A percentile compares a stretch with the other conserved stretches of the same genome.
Evolutionary conservation across 2,888 invertebrate species (phyloP).

Genomic region (Cryptocephalus primarius): DNA sequence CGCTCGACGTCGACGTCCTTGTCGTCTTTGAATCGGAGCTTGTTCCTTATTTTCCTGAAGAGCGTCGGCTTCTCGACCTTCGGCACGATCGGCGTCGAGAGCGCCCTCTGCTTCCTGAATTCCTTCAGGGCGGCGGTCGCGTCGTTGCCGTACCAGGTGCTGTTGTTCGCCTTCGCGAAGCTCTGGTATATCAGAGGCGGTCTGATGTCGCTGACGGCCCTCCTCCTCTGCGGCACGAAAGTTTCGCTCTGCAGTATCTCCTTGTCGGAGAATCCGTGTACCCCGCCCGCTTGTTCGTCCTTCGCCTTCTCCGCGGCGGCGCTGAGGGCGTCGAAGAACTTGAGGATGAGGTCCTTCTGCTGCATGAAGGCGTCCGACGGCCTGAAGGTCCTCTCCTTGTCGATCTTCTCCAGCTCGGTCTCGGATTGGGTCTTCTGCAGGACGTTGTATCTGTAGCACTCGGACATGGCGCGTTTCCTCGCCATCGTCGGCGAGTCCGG

Average conservation of each 20-base stretch:
- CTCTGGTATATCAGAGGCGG: slow-evolving; percentile 23
- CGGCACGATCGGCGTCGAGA: slow-evolving; percentile 2
- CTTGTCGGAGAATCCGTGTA: slow-evolving; percentile 62
- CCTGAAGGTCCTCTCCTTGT: slow-evolving; percentile 62
- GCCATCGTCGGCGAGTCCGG: slow-evolving; percentile 31
- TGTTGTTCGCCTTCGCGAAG: slow-evolving; percentile 39
- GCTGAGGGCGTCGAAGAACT: slow-evolving; percentile 68
- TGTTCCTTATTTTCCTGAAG: slow-evolving; percentile 8
- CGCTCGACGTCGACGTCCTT: slow-evolving; percentile 24
- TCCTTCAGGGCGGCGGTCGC: slow-evolving; percentile 49
- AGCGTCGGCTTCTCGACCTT: slow-evolving; percentile 5
- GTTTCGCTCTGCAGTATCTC: slow-evolving; percentile 63
- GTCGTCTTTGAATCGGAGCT: slow-evolving; percentile 10
- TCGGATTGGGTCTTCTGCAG: slow-evolving; percentile 45
- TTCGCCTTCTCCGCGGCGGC: slow-evolving; percentile 20
- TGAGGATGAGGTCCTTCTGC: slow-evolving; percentile 63
- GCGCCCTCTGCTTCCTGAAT: slow-evolving; percentile 22
- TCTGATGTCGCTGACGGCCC: slow-evolving; percentile 51
- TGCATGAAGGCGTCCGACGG: slow-evolving; percentile 59
- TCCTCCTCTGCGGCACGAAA: slow-evolving; percentile 37
- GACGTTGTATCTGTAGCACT: slow-evolving; percentile 49
- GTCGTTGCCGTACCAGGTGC: slow-evolving; percentile 60
- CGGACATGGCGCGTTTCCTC: slow-evolving; percentile 51
- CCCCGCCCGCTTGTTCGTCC: slow-evolving; percentile 38
- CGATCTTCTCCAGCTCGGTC: slow-evolving; percentile 62